Evolutionary conservation across 1,140 invertebrate genomes (phyloP).

Genomic region (Magallana gigas): DNA sequence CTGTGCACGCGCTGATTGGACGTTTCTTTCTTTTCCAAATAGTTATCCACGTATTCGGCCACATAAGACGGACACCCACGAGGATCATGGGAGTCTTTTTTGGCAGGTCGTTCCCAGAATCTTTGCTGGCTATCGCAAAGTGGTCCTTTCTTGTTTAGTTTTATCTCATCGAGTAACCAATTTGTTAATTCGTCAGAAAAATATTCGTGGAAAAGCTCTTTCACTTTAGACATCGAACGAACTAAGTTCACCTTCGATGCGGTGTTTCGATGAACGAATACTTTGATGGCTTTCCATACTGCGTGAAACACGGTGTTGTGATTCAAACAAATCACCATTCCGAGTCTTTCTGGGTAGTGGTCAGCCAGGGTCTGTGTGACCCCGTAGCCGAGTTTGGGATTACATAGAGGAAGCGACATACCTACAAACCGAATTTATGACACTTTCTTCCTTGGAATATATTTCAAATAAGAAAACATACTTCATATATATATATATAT

Average conservation of each 20-base stretch:
- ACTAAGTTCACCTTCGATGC: constrained; percentile 71
- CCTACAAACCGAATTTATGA: constrained; percentile 59
- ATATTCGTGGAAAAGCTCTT: constrained; percentile 66
- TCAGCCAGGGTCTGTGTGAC: constrained; percentile 72
- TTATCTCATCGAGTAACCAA: constrained; percentile 76
- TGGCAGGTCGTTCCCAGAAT: constrained; percentile 72
- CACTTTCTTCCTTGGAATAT: too few relatives aligned
- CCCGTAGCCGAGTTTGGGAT: constrained; percentile 75
- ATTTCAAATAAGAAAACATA: too few relatives aligned
- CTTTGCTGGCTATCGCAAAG: constrained; percentile 66
- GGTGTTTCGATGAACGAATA: constrained; percentile 73
- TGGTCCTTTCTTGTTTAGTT: constrained; percentile 73
- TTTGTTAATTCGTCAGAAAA: constrained; percentile 72
- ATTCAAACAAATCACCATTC: constrained; percentile 75
- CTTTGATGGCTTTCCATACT: constrained; percentile 76
- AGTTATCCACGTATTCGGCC: constrained; percentile 66
- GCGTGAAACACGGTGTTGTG: constrained; percentile 76
- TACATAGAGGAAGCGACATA: constrained; percentile 75
- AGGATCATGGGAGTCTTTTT: constrained; percentile 69
- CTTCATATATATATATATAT: too few relatives aligned
- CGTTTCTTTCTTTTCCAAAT: constrained; percentile 39
- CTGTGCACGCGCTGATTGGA: constrained; percentile 57
- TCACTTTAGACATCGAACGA: constrained; percentile 70
- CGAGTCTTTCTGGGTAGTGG: constrained; percentile 78
- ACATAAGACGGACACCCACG: constrained; percentile 74